These are phyloP conservation scores for Torymus tubicola DNA, from an alignment of 2,888 invertebrate species.

Conservation along the genomic window DNA sequence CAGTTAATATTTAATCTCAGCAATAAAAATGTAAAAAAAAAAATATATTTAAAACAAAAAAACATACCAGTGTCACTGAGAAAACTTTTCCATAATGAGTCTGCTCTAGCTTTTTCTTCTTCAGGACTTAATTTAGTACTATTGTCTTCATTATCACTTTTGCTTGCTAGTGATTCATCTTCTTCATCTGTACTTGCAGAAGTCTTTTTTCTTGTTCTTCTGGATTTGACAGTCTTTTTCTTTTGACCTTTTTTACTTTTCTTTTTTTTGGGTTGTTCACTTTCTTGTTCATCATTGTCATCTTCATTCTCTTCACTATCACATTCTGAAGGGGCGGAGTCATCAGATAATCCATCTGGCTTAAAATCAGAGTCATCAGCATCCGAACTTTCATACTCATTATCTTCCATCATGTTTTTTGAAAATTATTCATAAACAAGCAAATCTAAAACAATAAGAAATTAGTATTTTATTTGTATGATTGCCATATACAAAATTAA, in stretches of 20 bases:
- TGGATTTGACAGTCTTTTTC: constrained; percentile 23
- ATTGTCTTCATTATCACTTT: constrained; percentile 50
- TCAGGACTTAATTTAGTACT: constrained; percentile 74
- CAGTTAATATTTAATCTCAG: too few relatives aligned
- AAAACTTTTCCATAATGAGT: constrained; percentile 86
- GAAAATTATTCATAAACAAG: too few relatives aligned
- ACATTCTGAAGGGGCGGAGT: constrained; percentile 56
- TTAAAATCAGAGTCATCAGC: constrained; percentile 20
- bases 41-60: background rate
- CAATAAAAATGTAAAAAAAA: background rate
- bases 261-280: constrained; percentile 20
- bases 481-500: too few relatives aligned
- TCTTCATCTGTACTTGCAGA: constrained; percentile 54
- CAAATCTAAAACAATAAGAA: too few relatives aligned
- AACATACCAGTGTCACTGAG: constrained; percentile 29
- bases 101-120: constrained; percentile 84
- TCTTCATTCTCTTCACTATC: constrained; percentile 57
- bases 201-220: constrained; percentile 41
- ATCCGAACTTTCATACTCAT: constrained; percentile 20
- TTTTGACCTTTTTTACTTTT: constrained; percentile 56
- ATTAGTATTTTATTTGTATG: too few relatives aligned
- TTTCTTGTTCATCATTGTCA: background rate
- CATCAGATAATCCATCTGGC: background rate
- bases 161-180: constrained; percentile 65
- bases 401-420: constrained; percentile 11